Evolutionary conservation across 1,140 invertebrate species (phyloP), one percentile per base, ranked within the genome.

Genomic region (Meloidogyne chitwoodi): DNA sequence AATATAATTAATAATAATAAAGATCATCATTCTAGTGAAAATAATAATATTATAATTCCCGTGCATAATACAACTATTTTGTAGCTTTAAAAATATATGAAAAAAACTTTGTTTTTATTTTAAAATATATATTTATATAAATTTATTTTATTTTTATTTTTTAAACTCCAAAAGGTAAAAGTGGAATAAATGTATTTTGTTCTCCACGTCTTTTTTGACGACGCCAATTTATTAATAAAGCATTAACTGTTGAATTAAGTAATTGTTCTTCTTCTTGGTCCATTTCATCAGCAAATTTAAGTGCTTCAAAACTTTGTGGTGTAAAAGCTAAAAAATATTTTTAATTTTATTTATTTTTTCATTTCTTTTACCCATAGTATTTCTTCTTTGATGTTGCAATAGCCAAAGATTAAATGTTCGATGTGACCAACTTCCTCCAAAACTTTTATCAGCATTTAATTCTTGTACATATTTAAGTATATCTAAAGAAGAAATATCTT

Each of bases 391-490:
- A 56, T 83, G 67, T 68, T 71, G 76, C 31, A 81, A 65, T 26
- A 72, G n/a, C 69, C 78, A 82, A 61, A 83, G 75, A 81, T 80
- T 81, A 34, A 83, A 79, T 41, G 76, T 81, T 48, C 75, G 73
- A 34, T 71, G 79, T n/a, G 56, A 56, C 41, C 71, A 70, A 38
- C 31, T 44, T 27, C 81, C 77, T 44, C 67, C 68, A 64, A 62
- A 56, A 34, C 29, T 10, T 44, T 31, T 44, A 41, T 31, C 56
- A 41, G 74, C 69, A 44, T 85, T 77, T 27, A 83, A 31, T 72
- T 86, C 84, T 48, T 87, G 84, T 77, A 86, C 85, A 70, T 85
- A 86, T 82, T 86, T 62, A 22, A 86, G 73, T 68, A 86, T 87
- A 64, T 86, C 84, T 27, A 82, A 38, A 12, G 84, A 83, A n/a